Conservation (phyloP, 2,113 vertebrate genomes). For the Sisor rabdophorus region DNA sequence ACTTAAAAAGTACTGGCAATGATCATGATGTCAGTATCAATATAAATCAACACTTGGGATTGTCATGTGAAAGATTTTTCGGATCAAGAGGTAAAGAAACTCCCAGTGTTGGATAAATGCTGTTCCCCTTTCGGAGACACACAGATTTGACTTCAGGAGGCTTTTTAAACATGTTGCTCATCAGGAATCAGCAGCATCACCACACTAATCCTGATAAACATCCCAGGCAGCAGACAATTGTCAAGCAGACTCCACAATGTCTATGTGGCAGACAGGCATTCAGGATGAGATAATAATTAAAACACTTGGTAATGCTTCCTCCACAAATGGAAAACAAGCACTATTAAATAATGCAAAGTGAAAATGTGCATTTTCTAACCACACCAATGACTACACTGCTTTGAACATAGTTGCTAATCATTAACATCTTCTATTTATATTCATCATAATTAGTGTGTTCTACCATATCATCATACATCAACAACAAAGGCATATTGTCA, state of each 20-base stretch:
- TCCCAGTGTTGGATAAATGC: slow-evolving; percentile 9
- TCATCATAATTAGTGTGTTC: slow-evolving; percentile 1
- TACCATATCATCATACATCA: background rate
- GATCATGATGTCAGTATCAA: slow-evolving; percentile 12
- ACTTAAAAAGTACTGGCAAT: slow-evolving; percentile 7
- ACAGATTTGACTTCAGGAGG: slow-evolving; percentile 53
- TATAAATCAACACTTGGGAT: background rate
- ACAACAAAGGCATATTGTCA: slow-evolving; percentile 1
- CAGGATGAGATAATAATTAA: slow-evolving; percentile 64
- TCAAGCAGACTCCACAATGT: slow-evolving; percentile 70
- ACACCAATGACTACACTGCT: slow-evolving; percentile 43
- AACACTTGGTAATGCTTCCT: slow-evolving; percentile 65
- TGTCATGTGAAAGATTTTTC: background rate
- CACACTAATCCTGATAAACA: slow-evolving; percentile 61
- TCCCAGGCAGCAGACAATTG: slow-evolving; percentile 70
- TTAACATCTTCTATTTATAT: slow-evolving; percentile 17
- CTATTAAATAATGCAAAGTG: slow-evolving; percentile 45
- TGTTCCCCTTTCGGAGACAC: slow-evolving; percentile 43
- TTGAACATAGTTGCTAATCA: slow-evolving; percentile 47
- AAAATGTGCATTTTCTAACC: slow-evolving; percentile 51
- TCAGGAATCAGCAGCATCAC: slow-evolving; percentile 54
- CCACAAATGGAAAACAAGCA: slow-evolving; percentile 48
- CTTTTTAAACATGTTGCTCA: slow-evolving; percentile 56
- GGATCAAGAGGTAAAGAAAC: background rate
- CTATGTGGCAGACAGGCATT: slow-evolving; percentile 59